These are phyloP conservation scores for Malurus melanocephalus DNA, from an alignment of 2,113 vertebrate genomes.

Conservation along the genomic window DNA sequence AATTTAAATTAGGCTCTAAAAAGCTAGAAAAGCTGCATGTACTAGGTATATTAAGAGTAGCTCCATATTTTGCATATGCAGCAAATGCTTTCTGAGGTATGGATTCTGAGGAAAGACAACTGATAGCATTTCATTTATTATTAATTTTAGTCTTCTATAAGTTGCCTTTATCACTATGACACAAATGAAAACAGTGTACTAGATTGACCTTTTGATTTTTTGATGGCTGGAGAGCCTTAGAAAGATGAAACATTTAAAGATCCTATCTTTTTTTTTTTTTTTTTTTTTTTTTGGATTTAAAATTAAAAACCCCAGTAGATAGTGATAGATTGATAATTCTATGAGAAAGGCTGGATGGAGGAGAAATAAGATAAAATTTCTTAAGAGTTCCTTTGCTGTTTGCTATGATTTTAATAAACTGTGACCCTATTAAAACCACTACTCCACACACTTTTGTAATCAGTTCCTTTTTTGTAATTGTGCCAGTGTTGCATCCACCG, in stretches of 20 bases:
- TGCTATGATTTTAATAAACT: constrained; percentile 37
- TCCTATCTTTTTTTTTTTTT: not conserved
- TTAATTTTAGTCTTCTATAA: constrained; percentile 1
- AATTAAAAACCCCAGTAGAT: not conserved
- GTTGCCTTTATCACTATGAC: not conserved
- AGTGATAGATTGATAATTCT: not conserved
- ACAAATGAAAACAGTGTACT: not conserved
- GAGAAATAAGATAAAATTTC: not conserved
- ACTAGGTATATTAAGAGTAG: not conserved
- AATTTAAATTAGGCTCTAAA: constrained; percentile 12
- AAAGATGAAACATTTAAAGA: not conserved
- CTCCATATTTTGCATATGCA: not conserved
- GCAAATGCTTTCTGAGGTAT: not conserved
- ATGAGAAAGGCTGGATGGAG: not conserved
- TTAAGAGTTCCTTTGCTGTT: not conserved
- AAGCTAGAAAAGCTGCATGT: constrained; percentile 6
- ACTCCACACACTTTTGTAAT: constrained; percentile 29
- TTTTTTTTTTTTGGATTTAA: not conserved
- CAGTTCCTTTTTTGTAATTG: constrained; percentile 37
- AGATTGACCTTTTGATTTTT: not conserved
- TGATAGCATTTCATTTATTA: not conserved
- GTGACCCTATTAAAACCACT: constrained; percentile 19
- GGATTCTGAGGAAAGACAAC: not conserved
- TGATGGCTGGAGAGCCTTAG: not conserved
- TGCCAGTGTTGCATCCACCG: constrained; percentile 37